Evolutionary conservation across 2,888 invertebrate species (phyloP).

Genomic region (Brachycybe producta): DNA sequence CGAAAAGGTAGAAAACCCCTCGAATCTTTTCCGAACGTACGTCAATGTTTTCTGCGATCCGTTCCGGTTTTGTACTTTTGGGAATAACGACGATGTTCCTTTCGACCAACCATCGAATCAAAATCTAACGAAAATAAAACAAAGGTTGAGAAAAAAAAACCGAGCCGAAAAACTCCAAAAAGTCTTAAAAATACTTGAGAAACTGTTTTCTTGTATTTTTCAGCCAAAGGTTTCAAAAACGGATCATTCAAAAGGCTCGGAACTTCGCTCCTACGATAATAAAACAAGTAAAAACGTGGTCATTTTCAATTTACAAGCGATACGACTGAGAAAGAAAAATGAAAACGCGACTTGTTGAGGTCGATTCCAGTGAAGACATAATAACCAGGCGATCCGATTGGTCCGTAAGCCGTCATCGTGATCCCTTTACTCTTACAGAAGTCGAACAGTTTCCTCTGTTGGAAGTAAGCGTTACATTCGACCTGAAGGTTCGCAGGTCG

Average conservation of each 20-base stretch:
- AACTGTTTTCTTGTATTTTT: slow-evolving; percentile 24
- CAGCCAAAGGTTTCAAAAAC: slow-evolving; percentile 17
- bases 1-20: too few species aligned
- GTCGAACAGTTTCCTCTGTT: slow-evolving; percentile 28
- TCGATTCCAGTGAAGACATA: slow-evolving; percentile 22
- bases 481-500: slow-evolving; percentile 46
- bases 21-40: too few species aligned
- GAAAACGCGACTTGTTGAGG: too few species aligned
- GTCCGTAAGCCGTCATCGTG: slow-evolving; percentile 31
- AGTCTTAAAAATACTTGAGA: slow-evolving; percentile 21
- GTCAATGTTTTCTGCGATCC: slow-evolving; percentile 55
- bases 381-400: slow-evolving; percentile 32
- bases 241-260: slow-evolving; percentile 16
- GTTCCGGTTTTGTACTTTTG: slow-evolving; percentile 63
- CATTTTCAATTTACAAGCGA: not conserved
- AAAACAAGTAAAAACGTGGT: not conserved
- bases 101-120: slow-evolving; percentile 37
- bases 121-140: slow-evolving; percentile 1
- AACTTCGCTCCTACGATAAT: slow-evolving; percentile 3
- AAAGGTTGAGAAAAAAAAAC: not conserved
- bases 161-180: not conserved
- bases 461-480: slow-evolving; percentile 32
- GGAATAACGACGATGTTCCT: slow-evolving; percentile 62
- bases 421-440: slow-evolving; percentile 30
- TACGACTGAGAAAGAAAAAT: too few species aligned